Percentiles rank a stretch among this genome's conserved stretches.
Evolutionary conservation across 2,888 invertebrate species (phyloP).

Genomic region (Lasioglossum morio): DNA sequence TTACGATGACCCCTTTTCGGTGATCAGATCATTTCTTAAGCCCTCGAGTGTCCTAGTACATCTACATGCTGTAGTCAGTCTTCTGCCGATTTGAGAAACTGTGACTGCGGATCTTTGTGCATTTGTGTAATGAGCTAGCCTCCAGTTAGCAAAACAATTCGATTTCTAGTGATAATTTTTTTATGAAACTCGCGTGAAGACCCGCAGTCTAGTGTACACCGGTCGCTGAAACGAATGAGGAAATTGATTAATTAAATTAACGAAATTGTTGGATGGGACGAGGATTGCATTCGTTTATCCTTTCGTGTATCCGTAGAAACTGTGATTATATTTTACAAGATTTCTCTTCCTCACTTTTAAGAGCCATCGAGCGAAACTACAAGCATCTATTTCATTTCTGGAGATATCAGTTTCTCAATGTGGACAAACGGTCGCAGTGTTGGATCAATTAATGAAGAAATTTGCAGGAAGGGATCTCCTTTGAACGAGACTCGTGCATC

Average conservation of each 20-base stretch:
- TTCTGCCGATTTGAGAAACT: not conserved
- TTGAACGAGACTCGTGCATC: not conserved
- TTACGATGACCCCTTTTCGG: slow-evolving; percentile 7
- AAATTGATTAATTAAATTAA: not conserved
- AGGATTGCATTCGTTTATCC: not conserved
- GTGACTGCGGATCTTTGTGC: not conserved
- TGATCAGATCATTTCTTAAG: slow-evolving; percentile 16
- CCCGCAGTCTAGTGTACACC: not conserved
- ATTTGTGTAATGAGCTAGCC: not conserved
- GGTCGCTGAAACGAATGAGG: not conserved
- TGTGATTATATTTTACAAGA: not conserved
- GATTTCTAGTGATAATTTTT: not conserved
- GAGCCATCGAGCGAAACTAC: not conserved
- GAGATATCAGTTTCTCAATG: not conserved
- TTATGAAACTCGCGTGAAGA: not conserved
- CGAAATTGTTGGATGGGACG: not conserved
- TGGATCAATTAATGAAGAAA: not conserved
- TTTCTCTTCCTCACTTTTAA: not conserved
- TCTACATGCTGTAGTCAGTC: too few species aligned
- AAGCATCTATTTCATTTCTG: not conserved
- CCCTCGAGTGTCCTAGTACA: not conserved
- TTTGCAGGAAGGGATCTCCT: not conserved
- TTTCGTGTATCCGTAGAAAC: too few species aligned
- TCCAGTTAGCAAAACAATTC: not conserved
- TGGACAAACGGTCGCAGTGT: not conserved